Base-by-base conservation (phyloP, 2,888 invertebrate genomes). In the Tenthredo notha region DNA sequence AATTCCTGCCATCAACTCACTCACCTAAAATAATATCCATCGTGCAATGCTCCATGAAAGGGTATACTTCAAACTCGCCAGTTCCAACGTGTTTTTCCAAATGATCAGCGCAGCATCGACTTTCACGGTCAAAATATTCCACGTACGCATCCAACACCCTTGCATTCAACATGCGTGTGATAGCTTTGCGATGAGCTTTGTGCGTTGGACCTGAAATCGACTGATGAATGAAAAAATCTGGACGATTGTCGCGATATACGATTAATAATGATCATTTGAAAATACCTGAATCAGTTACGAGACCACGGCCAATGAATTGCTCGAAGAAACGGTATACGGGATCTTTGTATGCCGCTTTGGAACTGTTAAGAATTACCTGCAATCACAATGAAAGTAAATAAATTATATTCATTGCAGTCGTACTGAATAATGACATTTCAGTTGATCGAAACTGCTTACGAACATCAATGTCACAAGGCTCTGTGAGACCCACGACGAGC, bases 21-120 rank as follows among this genome's bases (percentile, higher is more conserved):
- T 47, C 84, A 88, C 89, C 89, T 15, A 88, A 70, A 75, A 88
- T 88, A 18, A 90, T 89, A n/a, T 90, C 88, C 18, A 88, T 72
- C 2, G 89, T 87, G 65, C 88, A 88, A 18, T 87, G 85, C 1
- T 84, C 75, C 77, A 89, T 82, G 74, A 87, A 88, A 18, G 89
- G 85, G 21, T 86, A 84, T 37, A 90, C 78, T 25, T 90, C 88
- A 74, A 90, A 89, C 54, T 87, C 88, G 29, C 87, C 89, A 18
- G 85, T 37, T 29, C 82, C 87, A n/a, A 86, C 80, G 85, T 87
- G 85, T 50, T 87, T 84, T 21, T 89, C 87, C 9, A 90, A 74
- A 3, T 10, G 54, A 74, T 86, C 58, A 37, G 37, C 65, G 33
- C 84, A 72, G 18, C 3, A 58, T 29, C 29, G 85, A 85, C 88